Conservation (phyloP, 2,888 invertebrate genomes). For the Perizoma affinitatum region DNA sequence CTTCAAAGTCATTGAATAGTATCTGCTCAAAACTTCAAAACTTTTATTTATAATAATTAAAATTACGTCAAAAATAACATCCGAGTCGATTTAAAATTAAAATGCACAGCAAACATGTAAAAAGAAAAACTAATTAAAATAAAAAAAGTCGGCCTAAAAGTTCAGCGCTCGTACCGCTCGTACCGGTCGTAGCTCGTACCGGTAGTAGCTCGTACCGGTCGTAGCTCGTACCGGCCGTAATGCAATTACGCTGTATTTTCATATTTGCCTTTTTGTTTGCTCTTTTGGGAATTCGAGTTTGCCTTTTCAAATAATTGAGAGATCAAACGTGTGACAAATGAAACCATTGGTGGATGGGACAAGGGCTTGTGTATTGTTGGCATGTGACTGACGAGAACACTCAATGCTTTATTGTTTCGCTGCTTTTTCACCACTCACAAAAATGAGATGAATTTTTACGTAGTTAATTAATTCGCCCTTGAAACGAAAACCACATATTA, state of each 20-base stretch:
- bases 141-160: slow-evolving; percentile 36
- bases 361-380: not conserved
- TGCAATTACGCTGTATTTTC: slow-evolving; percentile 37
- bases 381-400: not conserved
- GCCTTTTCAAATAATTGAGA: slow-evolving; percentile 22
- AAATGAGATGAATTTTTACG: too few relatives aligned
- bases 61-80: not conserved
- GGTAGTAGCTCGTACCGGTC: slow-evolving; percentile 21
- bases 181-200: slow-evolving; percentile 31
- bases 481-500: too few relatives aligned
- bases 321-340: slow-evolving; percentile 17
- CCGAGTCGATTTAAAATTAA: slow-evolving; percentile 29
- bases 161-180: slow-evolving; percentile 32
- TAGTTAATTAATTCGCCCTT: too few relatives aligned
- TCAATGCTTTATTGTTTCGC: too few relatives aligned
- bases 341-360: slow-evolving; percentile 10
- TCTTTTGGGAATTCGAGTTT: slow-evolving; percentile 14
- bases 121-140: slow-evolving; percentile 32
- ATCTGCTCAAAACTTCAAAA: too few relatives aligned
- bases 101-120: slow-evolving; percentile 34
- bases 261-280: slow-evolving; percentile 17
- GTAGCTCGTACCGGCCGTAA: slow-evolving; percentile 35
- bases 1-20: too few relatives aligned
- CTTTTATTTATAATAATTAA: too few relatives aligned
- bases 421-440: too few relatives aligned